phyloP scores from a whole-genome alignment of 2,113 vertebrate genomes.

The Phocoena sinus region DNA sequence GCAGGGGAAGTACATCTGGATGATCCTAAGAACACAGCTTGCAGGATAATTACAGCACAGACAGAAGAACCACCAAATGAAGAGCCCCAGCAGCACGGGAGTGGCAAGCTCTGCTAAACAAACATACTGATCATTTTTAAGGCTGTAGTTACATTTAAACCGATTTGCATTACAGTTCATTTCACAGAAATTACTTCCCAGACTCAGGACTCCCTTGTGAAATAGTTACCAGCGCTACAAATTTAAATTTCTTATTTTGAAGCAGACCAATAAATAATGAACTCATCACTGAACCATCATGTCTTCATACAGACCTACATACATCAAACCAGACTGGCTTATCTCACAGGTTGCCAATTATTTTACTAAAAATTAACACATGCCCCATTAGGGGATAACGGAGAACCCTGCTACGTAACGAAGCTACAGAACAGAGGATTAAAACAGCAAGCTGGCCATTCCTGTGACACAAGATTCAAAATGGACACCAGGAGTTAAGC shows the following conservation, averaged over 20 bases:
- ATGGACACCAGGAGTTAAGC: not conserved
- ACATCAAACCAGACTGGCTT: not conserved
- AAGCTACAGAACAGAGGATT: not conserved
- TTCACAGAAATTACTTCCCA: conserved; percentile 33
- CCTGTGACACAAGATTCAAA: not conserved
- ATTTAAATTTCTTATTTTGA: not conserved
- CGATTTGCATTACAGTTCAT: conserved; percentile 12
- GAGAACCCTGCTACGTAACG: not conserved
- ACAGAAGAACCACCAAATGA: not conserved
- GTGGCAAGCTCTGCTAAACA: not conserved
- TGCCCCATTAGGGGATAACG: not conserved
- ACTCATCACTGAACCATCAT: not conserved
- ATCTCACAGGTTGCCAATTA: not conserved
- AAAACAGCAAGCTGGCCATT: not conserved
- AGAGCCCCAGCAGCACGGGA: not conserved
- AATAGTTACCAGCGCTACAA: not conserved
- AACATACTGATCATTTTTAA: not conserved
- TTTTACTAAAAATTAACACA: not conserved
- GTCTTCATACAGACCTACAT: not conserved
- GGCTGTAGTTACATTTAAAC: conserved; percentile 9
- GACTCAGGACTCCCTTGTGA: conserved; percentile 27
- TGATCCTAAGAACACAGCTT: not conserved
- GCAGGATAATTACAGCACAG: not conserved
- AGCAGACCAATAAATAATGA: conserved; percentile 19
- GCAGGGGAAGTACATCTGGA: not conserved